A percentile compares a stretch with the other conserved stretches of the same genome.
Evolutionary conservation across 2,113 vertebrate genomes (phyloP).

Genomic region (Mustelus asterias): DNA sequence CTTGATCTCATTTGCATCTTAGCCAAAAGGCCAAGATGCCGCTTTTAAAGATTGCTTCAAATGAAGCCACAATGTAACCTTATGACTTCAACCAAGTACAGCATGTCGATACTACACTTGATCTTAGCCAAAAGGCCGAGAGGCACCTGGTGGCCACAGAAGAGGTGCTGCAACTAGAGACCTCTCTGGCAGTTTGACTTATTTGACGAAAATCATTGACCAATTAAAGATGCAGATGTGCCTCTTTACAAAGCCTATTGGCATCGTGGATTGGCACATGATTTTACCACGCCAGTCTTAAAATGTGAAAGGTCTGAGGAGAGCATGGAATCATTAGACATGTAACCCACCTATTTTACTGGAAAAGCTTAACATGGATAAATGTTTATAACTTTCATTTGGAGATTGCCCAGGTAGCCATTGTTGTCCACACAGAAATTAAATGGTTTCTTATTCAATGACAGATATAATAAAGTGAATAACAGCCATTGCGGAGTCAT

Average conservation of each 20-base stretch:
- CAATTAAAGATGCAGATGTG: neutral
- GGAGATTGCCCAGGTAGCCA: neutral
- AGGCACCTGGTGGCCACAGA: too few relatives aligned
- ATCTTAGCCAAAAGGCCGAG: too few relatives aligned
- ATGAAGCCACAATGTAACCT: too few relatives aligned
- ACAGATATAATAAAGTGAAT: neutral
- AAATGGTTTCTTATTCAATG: neutral
- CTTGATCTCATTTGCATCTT: too few relatives aligned
- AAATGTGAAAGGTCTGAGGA: neutral
- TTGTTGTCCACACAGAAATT: neutral
- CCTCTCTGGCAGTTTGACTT: neutral
- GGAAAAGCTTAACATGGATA: neutral
- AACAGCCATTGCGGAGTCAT: neutral
- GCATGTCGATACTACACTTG: too few relatives aligned
- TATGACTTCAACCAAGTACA: too few relatives aligned
- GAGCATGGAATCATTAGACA: neutral
- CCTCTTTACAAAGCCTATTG: neutral
- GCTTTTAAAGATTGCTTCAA: too few relatives aligned
- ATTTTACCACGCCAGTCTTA: neutral
- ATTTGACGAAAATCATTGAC: neutral
- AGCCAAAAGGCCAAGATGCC: too few relatives aligned
- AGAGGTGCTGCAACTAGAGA: neutral
- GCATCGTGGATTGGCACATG: neutral
- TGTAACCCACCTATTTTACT: neutral
- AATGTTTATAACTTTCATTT: neutral